These are phyloP conservation scores for Megalurothrips usitatus DNA, from an alignment of 2,888 invertebrate genomes.

Conservation along the genomic window DNA sequence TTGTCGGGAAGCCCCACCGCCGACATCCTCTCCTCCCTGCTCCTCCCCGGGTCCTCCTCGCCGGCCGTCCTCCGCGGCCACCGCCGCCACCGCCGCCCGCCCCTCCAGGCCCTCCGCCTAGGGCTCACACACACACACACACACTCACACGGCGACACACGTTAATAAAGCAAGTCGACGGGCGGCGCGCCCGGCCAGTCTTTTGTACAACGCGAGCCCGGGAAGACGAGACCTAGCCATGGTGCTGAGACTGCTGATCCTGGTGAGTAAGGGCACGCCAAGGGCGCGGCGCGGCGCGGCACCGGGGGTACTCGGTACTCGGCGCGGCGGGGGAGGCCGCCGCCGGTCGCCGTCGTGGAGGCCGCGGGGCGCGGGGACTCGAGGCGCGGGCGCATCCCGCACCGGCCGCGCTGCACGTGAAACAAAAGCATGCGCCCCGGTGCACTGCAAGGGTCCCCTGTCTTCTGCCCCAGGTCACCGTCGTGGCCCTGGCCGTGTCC, in stretches of 20 bases:
- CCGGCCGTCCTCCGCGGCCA: not conserved
- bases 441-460: no score
- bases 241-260: not conserved
- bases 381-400: no score
- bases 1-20: no score
- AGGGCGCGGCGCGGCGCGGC: not conserved
- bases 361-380: no score
- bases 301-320: not conserved
- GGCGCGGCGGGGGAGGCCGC: no score
- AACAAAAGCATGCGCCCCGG: no score
- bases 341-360: no score
- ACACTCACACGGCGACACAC: not conserved
- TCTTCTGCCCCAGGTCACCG: not conserved
- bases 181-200: not conserved
- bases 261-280: not conserved
- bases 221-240: not conserved
- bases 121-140: no score
- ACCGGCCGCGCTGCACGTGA: no score
- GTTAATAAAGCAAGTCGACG: conserved; percentile 10
- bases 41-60: no score
- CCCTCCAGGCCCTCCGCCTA: not conserved
- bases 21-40: no score
- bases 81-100: not conserved
- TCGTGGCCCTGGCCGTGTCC: not conserved
- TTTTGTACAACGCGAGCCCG: not conserved